Percentiles rank a stretch among this genome's conserved stretches.
phyloP scores from a whole-genome alignment of 2,113 vertebrate genomes.

The Hydrolagus affinis region DNA sequence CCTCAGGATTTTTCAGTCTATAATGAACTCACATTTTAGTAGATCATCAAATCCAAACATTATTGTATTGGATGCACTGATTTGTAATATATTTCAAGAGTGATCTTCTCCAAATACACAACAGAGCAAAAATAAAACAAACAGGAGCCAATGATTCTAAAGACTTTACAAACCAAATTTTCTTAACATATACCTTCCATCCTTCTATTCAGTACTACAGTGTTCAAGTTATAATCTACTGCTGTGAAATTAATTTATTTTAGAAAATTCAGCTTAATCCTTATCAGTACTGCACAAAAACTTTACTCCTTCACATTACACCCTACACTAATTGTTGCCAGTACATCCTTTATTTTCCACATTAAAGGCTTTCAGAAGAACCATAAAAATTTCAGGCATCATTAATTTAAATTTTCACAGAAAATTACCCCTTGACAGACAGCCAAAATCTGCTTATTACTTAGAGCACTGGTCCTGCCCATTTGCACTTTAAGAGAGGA shows the following conservation, averaged over 20 bases:
- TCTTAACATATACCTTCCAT: not conserved
- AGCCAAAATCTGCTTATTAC: conserved; percentile 79
- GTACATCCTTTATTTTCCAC: conserved; percentile 70
- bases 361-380: conserved; percentile 74
- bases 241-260: not conserved
- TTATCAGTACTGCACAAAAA: conserved; percentile 2
- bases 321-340: conserved; percentile 76
- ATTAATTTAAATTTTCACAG: conserved; percentile 80
- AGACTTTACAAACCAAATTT: not conserved
- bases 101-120: no score
- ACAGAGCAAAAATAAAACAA: not conserved
- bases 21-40: not conserved
- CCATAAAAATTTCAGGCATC: conserved; percentile 75
- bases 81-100: not conserved
- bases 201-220: no score
- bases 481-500: conserved; percentile 65
- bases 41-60: not conserved
- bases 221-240: not conserved
- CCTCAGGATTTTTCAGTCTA: no score
- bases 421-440: conserved; percentile 75
- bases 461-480: conserved; percentile 65
- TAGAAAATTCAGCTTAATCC: not conserved
- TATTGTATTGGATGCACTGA: not conserved
- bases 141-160: not conserved
- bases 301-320: conserved; percentile 67